Conservation (phyloP, 2,113 vertebrate species). For the Pelusios castaneus region DNA sequence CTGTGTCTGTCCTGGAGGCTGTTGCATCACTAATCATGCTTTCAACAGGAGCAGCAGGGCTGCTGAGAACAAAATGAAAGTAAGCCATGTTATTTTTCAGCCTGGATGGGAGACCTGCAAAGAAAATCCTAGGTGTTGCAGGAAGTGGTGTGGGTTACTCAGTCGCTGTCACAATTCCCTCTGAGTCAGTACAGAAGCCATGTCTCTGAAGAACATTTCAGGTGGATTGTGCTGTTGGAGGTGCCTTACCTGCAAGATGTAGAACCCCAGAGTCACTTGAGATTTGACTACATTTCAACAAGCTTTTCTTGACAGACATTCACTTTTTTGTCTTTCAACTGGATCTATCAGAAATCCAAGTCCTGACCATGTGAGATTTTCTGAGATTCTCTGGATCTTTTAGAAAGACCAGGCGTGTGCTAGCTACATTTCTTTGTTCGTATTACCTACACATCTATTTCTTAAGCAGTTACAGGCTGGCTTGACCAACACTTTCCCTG, state of each 20-base stretch:
- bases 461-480: not conserved
- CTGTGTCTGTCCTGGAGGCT: not conserved
- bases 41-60: constrained; percentile 33
- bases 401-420: not conserved
- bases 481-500: not conserved
- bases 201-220: constrained; percentile 50
- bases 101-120: constrained; percentile 61
- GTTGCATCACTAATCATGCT: constrained; percentile 59
- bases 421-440: not conserved
- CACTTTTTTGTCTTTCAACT: not conserved
- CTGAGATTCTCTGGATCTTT: not conserved
- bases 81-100: constrained; percentile 55
- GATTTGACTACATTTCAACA: not conserved
- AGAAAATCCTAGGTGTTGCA: constrained; percentile 64
- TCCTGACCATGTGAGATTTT: not conserved
- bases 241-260: constrained; percentile 12
- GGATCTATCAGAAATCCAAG: not conserved
- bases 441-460: not conserved
- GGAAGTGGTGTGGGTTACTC: constrained; percentile 67
- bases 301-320: not conserved
- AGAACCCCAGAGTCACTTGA: not conserved
- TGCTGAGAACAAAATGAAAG: constrained; percentile 64
- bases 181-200: constrained; percentile 41
- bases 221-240: constrained; percentile 31
- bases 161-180: constrained; percentile 66